Evolutionary conservation across 2,113 vertebrate genomes (phyloP), one percentile per base, ranked within the genome.

Genomic region (Xenopus laevis): DNA sequence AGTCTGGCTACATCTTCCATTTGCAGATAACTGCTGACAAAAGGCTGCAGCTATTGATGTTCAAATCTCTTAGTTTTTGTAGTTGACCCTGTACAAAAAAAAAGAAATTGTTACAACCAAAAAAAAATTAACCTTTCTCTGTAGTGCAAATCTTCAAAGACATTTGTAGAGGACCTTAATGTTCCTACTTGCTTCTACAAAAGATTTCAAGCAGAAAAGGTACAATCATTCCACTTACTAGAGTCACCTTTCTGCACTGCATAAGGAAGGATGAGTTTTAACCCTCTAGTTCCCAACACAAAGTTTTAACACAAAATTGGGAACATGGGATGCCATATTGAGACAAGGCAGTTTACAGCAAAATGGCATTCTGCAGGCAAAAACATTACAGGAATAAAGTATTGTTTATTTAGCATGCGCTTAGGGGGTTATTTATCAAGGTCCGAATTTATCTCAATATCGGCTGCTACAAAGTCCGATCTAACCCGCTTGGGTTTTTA

Each of bases 101-200:
- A 65, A 50, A 50, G 16, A 55, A 69, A 68, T 63, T 68, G 65
- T 52, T 75, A 58, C 18, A 53, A 45, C 65, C 58, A 45, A n/a
- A 55, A 21, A n/a, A 16, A 50, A 61, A 76, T 76, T 76, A 76
- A 76, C 73, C 73, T 74, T 23, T 69, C 66, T 69, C 57, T 76
- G 73, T 68, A 68, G 57, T 55, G 61, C 30, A 76, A 76, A 62
- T 65, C 73, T 69, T 76, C 57, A 69, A 76, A 76, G 65, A 40
- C 46, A 52, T 55, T 69, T 76, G 61, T 61, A 59, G 44, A 55
- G 53, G 73, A 76, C 65, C 73, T 76, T 50, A 68, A 17, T 67
- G 68, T 27, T 60, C 57, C 27, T 63, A 47, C 12, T 53, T 20
- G 65, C 61, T 66, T 65, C 65, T 75, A 75, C 57, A 62, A 68